These are phyloP conservation scores for Crepidodera aurea DNA, from an alignment of 2,888 invertebrate species.

Conservation along the genomic window DNA sequence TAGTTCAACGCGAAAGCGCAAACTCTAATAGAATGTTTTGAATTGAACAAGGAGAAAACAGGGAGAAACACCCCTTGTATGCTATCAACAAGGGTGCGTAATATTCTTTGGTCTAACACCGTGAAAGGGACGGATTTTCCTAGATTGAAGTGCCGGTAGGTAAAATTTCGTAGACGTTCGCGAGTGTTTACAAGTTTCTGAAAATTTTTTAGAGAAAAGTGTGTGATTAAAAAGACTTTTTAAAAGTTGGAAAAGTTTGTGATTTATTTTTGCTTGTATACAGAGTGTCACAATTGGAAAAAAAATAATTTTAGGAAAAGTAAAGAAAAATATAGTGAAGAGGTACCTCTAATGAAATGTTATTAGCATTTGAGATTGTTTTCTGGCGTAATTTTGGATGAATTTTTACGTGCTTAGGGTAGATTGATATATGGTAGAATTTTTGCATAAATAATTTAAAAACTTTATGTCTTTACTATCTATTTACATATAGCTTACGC, in stretches of 20 bases:
- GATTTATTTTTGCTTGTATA: neutral
- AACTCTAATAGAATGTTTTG: conserved; percentile 50
- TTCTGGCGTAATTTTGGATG: too few relatives aligned
- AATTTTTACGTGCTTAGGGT: too few relatives aligned
- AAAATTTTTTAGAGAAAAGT: neutral
- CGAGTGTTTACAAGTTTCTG: conserved; percentile 4
- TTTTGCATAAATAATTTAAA: too few relatives aligned
- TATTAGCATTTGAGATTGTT: too few relatives aligned
- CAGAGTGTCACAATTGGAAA: neutral
- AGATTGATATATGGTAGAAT: too few relatives aligned
- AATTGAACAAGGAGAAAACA: conserved; percentile 49
- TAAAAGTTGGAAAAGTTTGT: conserved; percentile 3
- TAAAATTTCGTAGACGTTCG: neutral
- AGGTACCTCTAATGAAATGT: too few relatives aligned
- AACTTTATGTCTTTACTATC: too few relatives aligned
- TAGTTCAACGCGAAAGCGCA: conserved; percentile 47
- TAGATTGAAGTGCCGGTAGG: conserved; percentile 17
- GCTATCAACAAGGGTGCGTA: conserved; percentile 48
- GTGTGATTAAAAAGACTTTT: conserved; percentile 1
- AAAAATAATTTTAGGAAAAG: neutral
- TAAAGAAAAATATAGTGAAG: neutral
- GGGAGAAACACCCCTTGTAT: conserved; percentile 55
- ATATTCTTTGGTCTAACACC: conserved; percentile 32
- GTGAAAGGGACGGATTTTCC: conserved; percentile 29
- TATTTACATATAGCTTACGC: too few relatives aligned